phyloP scores from a whole-genome alignment of 2,888 invertebrate genomes.

The Drosophila hamatofila region DNA sequence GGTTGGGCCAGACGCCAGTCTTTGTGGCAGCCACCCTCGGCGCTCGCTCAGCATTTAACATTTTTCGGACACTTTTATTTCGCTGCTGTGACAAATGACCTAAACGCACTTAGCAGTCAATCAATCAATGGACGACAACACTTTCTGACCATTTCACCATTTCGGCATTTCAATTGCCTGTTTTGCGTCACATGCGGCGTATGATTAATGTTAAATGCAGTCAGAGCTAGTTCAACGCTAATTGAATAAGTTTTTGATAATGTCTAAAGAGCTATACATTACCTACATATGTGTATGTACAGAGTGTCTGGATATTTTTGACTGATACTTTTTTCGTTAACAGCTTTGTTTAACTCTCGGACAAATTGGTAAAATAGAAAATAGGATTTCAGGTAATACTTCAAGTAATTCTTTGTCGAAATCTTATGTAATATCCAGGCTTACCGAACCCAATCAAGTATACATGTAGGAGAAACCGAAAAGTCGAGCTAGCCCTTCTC shows the following conservation, averaged over 20 bases:
- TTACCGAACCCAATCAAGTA: too few species aligned
- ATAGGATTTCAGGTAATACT: too few species aligned
- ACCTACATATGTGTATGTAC: background rate
- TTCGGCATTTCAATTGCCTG: conserved; percentile 17
- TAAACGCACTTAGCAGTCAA: conserved; percentile 40
- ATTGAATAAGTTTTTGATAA: background rate
- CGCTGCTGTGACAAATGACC: conserved; percentile 45
- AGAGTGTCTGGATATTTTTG: background rate
- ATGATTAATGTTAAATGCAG: conserved; percentile 45
- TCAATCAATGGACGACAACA: conserved; percentile 41
- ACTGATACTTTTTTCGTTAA: background rate
- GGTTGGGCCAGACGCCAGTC: background rate
- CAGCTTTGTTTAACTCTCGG: too few species aligned
- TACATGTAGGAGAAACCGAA: too few species aligned
- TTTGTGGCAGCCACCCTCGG: background rate
- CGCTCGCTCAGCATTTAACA: conserved; percentile 17
- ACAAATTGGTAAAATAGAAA: too few species aligned
- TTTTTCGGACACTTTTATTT: conserved; percentile 23
- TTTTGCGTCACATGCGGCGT: conserved; percentile 38
- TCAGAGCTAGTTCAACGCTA: background rate
- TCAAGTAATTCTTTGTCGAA: too few species aligned
- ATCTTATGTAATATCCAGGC: too few species aligned
- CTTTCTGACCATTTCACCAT: conserved; percentile 17
- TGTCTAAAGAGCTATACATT: too few species aligned
- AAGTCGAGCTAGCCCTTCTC: too few species aligned